Evolutionary conservation across 1,140 invertebrate genomes (phyloP).

Genomic region (Octopus bimaculoides): DNA sequence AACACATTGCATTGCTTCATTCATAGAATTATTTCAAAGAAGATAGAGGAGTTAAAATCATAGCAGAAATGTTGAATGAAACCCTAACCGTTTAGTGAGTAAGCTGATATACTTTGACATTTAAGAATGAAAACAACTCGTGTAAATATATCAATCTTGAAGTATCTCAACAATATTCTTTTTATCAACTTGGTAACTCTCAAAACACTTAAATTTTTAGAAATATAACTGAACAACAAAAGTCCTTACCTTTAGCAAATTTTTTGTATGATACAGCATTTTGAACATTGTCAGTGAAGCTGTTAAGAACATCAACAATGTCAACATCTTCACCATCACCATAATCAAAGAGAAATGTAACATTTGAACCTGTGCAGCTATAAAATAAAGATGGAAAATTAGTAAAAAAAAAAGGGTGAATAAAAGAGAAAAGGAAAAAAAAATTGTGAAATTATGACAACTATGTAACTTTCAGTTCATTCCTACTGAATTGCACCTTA

Average conservation of each 20-base stretch:
- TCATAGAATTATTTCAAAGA: no score
- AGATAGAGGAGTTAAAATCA: no score
- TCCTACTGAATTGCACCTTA: no score
- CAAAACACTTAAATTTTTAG: not conserved
- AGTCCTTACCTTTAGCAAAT: not conserved
- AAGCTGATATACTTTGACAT: not conserved
- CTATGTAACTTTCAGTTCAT: no score
- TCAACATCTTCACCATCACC: conserved; percentile 7
- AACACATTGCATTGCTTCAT: no score
- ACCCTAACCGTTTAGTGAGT: not conserved
- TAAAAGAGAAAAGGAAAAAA: not conserved
- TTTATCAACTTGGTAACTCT: not conserved
- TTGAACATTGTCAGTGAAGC: not conserved
- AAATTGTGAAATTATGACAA: not conserved
- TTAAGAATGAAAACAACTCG: not conserved
- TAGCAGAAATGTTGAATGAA: not conserved
- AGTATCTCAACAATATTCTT: not conserved
- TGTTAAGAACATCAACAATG: conserved; percentile 18
- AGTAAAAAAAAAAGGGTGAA: not conserved
- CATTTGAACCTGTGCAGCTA: conserved; percentile 15
- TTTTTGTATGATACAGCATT: conserved; percentile 12
- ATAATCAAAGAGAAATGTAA: conserved; percentile 17
- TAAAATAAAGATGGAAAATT: conserved; percentile 20
- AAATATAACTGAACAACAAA: not conserved
- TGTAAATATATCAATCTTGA: not conserved